A percentile compares a stretch with the other conserved stretches of the same genome.
phyloP scores from a whole-genome alignment of 2,797 vertebrate genomes.

The Yasuhikotakia modesta region DNA sequence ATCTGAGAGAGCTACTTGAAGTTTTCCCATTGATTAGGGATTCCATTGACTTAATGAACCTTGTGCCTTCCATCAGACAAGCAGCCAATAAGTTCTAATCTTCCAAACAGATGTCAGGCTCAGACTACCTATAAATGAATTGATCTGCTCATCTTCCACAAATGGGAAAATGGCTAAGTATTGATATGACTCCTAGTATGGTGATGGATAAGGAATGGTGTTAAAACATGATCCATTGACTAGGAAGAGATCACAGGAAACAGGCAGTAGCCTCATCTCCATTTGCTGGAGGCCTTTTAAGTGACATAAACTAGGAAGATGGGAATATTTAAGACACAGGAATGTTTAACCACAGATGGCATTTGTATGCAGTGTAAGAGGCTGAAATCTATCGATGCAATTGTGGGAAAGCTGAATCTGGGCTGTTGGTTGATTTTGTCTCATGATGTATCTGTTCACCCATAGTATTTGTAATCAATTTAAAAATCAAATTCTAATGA shows the following conservation, averaged over 20 bases:
- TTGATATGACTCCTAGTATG: constrained; percentile 80
- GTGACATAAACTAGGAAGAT: constrained; percentile 11
- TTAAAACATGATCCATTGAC: constrained; percentile 75
- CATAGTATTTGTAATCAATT: background rate
- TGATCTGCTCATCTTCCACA: constrained; percentile 80
- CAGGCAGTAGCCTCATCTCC: constrained; percentile 43
- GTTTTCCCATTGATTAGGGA: constrained; percentile 94
- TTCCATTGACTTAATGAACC: constrained; percentile 98
- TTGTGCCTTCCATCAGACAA: constrained; percentile 86
- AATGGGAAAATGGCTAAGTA: constrained; percentile 82
- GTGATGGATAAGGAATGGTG: constrained; percentile 80
- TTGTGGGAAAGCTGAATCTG: background rate
- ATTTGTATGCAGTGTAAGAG: background rate
- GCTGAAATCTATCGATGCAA: background rate
- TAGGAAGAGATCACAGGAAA: constrained; percentile 62
- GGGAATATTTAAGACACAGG: background rate
- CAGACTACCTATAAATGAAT: constrained; percentile 86
- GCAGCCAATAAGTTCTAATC: constrained; percentile 86
- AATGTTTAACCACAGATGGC: background rate
- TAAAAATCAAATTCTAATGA: constrained; percentile 37
- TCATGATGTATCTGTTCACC: constrained; percentile 54
- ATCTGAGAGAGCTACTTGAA: constrained; percentile 81
- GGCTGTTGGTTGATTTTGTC: background rate
- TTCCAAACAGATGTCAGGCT: constrained; percentile 86
- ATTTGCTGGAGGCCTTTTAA: background rate